Conservation (phyloP, 2,113 vertebrate genomes). For the Channa argus region DNA sequence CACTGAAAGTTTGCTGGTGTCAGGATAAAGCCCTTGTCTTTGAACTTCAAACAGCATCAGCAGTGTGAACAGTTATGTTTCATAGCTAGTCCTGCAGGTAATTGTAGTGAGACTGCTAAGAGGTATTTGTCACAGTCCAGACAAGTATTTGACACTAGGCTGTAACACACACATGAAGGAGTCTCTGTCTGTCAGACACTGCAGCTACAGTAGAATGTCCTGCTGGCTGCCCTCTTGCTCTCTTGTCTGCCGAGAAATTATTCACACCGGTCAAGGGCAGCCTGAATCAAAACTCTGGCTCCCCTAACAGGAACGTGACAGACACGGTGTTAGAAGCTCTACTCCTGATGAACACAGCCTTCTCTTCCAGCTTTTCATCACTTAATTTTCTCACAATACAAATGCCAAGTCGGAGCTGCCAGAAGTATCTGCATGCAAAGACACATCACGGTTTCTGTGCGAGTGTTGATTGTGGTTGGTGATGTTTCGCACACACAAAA, state of each 20-base stretch:
- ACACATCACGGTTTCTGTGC: constrained; percentile 71
- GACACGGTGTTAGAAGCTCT: constrained; percentile 39
- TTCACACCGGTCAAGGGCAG: constrained; percentile 59
- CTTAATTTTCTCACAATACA: constrained; percentile 73
- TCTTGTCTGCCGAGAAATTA: constrained; percentile 63
- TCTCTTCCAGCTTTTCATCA: constrained; percentile 62
- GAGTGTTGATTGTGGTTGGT: constrained; percentile 75
- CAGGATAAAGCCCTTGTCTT: constrained; percentile 20
- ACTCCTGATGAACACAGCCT: constrained; percentile 29
- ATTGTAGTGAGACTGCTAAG: constrained; percentile 62
- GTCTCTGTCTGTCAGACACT: constrained; percentile 70
- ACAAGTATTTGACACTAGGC: constrained; percentile 82
- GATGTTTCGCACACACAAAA: constrained; percentile 81
- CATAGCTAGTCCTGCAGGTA: constrained; percentile 65
- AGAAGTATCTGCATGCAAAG: constrained; percentile 78
- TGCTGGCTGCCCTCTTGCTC: constrained; percentile 65
- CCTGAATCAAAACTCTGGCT: constrained; percentile 54
- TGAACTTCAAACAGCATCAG: constrained; percentile 57
- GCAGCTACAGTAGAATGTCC: constrained; percentile 62
- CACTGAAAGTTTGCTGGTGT: constrained; percentile 17
- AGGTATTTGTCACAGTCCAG: constrained; percentile 81
- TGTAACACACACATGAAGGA: constrained; percentile 72
- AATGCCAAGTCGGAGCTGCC: constrained; percentile 62
- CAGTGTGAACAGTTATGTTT: constrained; percentile 65
- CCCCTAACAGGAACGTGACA: constrained; percentile 59